Conservation (phyloP, 2,888 invertebrate genomes). For the Andrena camellia region DNA sequence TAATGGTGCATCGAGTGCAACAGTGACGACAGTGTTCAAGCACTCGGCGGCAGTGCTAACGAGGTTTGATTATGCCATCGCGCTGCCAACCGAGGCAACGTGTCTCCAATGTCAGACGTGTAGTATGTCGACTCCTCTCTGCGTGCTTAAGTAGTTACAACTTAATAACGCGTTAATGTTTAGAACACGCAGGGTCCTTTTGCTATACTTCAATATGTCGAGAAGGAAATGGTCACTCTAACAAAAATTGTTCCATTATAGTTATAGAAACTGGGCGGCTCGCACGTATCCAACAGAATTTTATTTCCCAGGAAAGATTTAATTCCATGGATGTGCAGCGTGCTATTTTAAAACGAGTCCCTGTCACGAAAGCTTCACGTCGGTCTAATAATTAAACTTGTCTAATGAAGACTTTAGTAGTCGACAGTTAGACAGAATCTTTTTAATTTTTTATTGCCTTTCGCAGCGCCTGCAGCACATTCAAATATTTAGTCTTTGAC, state of each 20-base stretch:
- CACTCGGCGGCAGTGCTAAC: constrained; percentile 60
- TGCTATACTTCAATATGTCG: no score
- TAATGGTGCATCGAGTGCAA: constrained; percentile 64
- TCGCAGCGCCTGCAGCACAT: neutral
- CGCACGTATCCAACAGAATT: no score
- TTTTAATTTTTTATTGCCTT: neutral
- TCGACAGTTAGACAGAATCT: constrained; percentile 16
- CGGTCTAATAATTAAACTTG: neutral
- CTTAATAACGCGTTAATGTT: constrained; percentile 6
- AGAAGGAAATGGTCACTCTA: no score
- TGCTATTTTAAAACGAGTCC: neutral
- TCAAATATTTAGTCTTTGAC: neutral
- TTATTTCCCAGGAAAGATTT: neutral
- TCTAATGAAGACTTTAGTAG: neutral
- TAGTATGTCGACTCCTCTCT: constrained; percentile 22
- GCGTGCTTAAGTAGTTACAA: neutral
- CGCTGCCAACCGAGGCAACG: constrained; percentile 31
- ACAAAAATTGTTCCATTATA: no score
- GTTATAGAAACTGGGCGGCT: no score
- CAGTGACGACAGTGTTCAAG: constrained; percentile 63
- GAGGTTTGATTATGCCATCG: constrained; percentile 68
- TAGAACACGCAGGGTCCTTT: no score
- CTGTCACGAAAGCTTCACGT: neutral
- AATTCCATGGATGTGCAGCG: neutral
- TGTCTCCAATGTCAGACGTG: constrained; percentile 13